Evolutionary conservation across 2,113 vertebrate genomes (phyloP), one percentile per base, ranked within the genome.

Genomic region (Stigmatopora nigra): DNA sequence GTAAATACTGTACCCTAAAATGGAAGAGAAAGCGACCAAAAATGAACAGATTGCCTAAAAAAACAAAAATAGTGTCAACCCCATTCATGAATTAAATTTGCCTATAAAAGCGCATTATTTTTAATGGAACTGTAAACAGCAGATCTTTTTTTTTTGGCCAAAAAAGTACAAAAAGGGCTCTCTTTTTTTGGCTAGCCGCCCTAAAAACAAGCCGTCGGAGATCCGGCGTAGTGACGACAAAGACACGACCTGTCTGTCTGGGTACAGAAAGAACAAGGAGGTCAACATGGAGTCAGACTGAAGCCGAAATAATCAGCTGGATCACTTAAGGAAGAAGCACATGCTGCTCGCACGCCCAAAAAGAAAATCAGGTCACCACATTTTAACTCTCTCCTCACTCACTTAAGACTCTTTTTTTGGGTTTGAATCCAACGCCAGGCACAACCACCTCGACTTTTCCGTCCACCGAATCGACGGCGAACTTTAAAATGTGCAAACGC

Each of bases 291-390:
- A 76, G 70, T 69, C 72, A 41, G 64, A 77, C 72, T 61, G 36
- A 19, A 55, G 65, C 52, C 73, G 65, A 71, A 73, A 71, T 77
- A 75, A 77, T 86, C 76, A 67, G 71, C 41, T 73, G 68, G 71
- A 78, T 70, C 78, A 65, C 66, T 11, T 55, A 78, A 31, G 55
- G 61, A 82, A 74, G 61, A 82, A 74, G 64, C 85, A 79, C 84
- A 76, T 84, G 84, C 70, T 76, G 70, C 72, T 70, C 64, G 66
- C 57, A 78, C 68, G 55, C 61, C 25, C 25, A 17, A 71, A 63
- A 79, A 76, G 67, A 78, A 78, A 78, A 75, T 19, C 70, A 80
- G 80, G 73, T 70, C 80, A 78, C 64, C 38, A 14, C 67, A 59
- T 64, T 69, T 86, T 79, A 77, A 72, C 66, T 64, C 63, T 35